A percentile compares a stretch with the other conserved stretches of the same genome.
These are phyloP conservation scores for Coelinius sp. DNA, from an alignment of 2,888 invertebrate genomes.

Conservation along the genomic window DNA sequence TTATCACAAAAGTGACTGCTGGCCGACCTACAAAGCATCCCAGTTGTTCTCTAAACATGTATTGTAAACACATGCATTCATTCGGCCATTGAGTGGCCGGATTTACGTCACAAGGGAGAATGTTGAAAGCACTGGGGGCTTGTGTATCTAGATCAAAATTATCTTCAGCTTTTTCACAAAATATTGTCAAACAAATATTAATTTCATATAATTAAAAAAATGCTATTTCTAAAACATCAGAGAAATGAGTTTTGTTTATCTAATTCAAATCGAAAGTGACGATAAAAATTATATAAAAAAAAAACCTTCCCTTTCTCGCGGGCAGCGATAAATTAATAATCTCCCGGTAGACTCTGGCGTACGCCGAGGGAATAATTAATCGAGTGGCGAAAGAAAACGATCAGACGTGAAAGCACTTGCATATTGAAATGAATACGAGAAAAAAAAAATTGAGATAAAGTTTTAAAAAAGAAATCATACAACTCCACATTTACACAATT, in stretches of 20 bases:
- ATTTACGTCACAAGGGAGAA: constrained; percentile 46
- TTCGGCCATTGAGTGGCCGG: constrained; percentile 45
- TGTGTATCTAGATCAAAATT: constrained; percentile 26
- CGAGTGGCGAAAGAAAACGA: constrained; percentile 41
- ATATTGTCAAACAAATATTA: not conserved
- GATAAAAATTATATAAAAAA: constrained; percentile 22
- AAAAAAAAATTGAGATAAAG: not conserved
- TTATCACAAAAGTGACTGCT: constrained; percentile 23
- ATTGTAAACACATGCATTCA: not conserved
- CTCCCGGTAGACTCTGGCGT: constrained; percentile 15
- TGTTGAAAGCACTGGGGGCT: constrained; percentile 20
- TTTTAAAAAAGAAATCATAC: not conserved
- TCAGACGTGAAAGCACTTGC: constrained; percentile 38
- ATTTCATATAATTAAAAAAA: not conserved
- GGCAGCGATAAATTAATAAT: constrained; percentile 40
- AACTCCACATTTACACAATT: constrained; percentile 5
- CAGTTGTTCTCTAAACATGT: constrained; percentile 24
- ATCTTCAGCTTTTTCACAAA: not conserved
- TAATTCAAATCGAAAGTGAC: constrained; percentile 33
- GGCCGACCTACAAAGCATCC: constrained; percentile 38
- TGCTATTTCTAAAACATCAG: no score
- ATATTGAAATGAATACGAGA: not conserved
- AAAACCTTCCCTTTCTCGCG: constrained; percentile 31
- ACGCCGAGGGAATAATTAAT: constrained; percentile 37
- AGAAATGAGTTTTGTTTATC: not conserved